phyloP scores from a whole-genome alignment of 1,140 invertebrate species.

The Trachymyrmex cornetzi region DNA sequence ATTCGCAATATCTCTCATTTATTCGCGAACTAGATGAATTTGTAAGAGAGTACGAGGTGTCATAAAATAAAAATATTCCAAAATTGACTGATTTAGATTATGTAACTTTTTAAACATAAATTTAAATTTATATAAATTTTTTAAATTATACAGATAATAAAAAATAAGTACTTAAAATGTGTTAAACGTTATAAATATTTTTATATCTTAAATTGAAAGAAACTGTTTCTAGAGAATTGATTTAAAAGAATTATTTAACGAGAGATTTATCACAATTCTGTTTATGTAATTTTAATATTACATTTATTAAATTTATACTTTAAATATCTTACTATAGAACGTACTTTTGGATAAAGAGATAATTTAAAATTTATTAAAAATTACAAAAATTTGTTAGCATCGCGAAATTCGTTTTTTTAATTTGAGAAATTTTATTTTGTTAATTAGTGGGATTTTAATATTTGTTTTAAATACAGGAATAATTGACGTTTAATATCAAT shows the following conservation, averaged over 20 bases:
- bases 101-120: neutral
- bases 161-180: neutral
- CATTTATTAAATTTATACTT: neutral
- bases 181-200: neutral
- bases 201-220: neutral
- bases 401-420: too few species aligned
- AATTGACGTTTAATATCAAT: conserved; percentile 6
- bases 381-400: neutral
- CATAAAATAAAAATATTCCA: neutral
- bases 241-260: neutral
- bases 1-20: conserved; percentile 22
- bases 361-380: neutral
- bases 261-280: neutral
- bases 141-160: neutral
- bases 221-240: neutral
- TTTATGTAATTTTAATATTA: neutral
- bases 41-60: neutral
- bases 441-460: neutral
- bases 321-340: neutral
- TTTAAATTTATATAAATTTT: neutral
- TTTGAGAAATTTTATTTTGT: too few species aligned
- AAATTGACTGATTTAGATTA: neutral
- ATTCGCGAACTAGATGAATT: neutral
- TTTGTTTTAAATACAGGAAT: neutral
- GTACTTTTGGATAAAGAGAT: neutral